A percentile compares a stretch with the other conserved stretches of the same genome.
These are phyloP conservation scores for Pterobdella sp. DNA, from an alignment of 2,888 invertebrate genomes.

Conservation along the genomic window DNA sequence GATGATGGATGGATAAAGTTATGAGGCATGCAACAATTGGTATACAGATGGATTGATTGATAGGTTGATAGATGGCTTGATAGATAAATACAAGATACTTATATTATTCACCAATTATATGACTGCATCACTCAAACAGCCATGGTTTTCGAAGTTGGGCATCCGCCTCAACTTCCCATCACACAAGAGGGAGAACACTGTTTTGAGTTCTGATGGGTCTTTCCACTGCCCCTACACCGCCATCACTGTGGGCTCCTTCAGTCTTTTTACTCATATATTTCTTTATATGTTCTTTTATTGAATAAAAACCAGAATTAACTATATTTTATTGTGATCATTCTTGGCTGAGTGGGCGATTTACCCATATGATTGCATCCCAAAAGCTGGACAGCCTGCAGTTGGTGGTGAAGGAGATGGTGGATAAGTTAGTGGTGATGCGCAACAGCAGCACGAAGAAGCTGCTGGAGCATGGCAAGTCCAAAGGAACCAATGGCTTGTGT, in stretches of 20 bases:
- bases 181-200: not conserved
- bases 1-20: not conserved
- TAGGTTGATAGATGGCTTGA: not conserved
- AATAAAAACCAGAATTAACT: not conserved
- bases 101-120: not conserved
- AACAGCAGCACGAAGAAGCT: constrained; percentile 24
- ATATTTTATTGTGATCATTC: not conserved
- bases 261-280: too few species aligned
- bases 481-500: not conserved
- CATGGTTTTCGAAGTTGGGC: constrained; percentile 20
- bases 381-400: constrained; percentile 25
- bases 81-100: not conserved
- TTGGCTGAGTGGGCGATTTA: not conserved
- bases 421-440: constrained; percentile 11
- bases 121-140: constrained; percentile 4
- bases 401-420: constrained; percentile 23
- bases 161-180: not conserved
- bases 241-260: constrained; percentile 27
- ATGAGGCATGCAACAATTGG: not conserved
- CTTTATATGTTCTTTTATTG: not conserved
- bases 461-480: constrained; percentile 19
- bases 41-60: not conserved
- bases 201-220: constrained; percentile 21
- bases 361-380: too few species aligned
- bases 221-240: constrained; percentile 20